A percentile compares a stretch with the other conserved stretches of the same genome.
Evolutionary conservation across 2,113 vertebrate genomes (phyloP).

Genomic region (Microtus pennsylvanicus): DNA sequence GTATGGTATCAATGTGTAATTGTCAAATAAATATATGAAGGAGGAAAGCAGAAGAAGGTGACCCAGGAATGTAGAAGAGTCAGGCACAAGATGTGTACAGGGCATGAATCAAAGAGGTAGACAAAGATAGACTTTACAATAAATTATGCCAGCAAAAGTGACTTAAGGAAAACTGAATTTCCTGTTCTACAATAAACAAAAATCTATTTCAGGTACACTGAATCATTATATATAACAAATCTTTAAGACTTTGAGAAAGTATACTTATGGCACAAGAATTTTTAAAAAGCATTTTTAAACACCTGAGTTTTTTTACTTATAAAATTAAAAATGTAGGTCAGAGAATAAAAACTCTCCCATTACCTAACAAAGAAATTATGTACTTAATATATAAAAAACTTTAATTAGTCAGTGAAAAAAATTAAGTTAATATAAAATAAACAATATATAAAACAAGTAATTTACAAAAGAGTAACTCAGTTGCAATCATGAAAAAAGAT

Average conservation of each 20-base stretch:
- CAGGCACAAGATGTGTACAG: neutral
- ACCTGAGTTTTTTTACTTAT: neutral
- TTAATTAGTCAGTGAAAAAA: neutral
- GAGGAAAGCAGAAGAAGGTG: neutral
- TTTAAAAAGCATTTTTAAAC: neutral
- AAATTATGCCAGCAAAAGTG: conserved; percentile 18
- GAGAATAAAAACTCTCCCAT: neutral
- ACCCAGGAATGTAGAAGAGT: conserved; percentile 4
- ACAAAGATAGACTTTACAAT: neutral
- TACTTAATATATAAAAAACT: neutral
- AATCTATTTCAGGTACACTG: neutral
- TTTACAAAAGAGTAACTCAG: conserved; percentile 25
- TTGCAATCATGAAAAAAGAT: neutral
- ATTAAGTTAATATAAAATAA: neutral
- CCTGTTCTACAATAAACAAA: conserved; percentile 23
- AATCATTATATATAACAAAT: neutral
- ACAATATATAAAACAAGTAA: neutral
- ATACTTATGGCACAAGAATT: neutral
- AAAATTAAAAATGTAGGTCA: neutral
- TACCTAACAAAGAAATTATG: neutral
- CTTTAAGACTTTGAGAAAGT: conserved; percentile 5
- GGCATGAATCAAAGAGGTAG: neutral
- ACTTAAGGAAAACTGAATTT: conserved; percentile 14
- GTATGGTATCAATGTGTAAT: neutral
- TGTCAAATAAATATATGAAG: conserved; percentile 11